Base-by-base conservation (phyloP, 2,888 invertebrate genomes). In the Yponomeuta cagnagella region DNA sequence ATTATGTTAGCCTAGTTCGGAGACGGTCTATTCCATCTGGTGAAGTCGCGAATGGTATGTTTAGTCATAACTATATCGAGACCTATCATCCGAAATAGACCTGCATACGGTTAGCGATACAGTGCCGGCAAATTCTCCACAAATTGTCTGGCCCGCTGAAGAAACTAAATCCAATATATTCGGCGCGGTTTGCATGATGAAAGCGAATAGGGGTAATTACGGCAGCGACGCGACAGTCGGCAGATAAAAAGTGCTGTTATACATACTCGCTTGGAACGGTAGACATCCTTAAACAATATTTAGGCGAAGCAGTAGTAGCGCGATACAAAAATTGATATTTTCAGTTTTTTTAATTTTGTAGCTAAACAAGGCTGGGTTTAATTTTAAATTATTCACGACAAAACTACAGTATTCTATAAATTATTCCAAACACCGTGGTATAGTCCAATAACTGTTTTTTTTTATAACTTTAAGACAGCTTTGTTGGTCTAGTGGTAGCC, bases 221-320 rank as follows among this genome's bases (percentile, higher is more conserved):
- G 5, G n/a, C 12, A 10, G n/a, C 12, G 30, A 23, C 31, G n/a
- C 23, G 68, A 48, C 48, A 30, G 52, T 58, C 52, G 52, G 12
- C 52, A 58, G 52, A 58, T 15, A 58, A 58, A 58, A 58, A 12
- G 52, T 58, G 15, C 73, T 74, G 75, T 43, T 43, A 43, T 8
- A 43, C 8, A 43, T 37, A 5, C 37, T 37, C 37, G 4, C 37
- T 37, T 37, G 37, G 2, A 4, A 5, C 23, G 23, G 33, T 5
- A 73, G 73, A 70, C 72, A 72, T 10, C 52, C 12, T 52, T 10
- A 8, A 52, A 52, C 33, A 33, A 33, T 5, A 5, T 5, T 33
- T n/a, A 10, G 15, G n/a, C 48, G 48, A 48, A 48, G 23, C 23
- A 23, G 23, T 23, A 23, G 23, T 23, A 23, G 23, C 43, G 30